These are phyloP conservation scores for Nannoperca australis DNA, from an alignment of 2,797 vertebrate species.

Conservation along the genomic window DNA sequence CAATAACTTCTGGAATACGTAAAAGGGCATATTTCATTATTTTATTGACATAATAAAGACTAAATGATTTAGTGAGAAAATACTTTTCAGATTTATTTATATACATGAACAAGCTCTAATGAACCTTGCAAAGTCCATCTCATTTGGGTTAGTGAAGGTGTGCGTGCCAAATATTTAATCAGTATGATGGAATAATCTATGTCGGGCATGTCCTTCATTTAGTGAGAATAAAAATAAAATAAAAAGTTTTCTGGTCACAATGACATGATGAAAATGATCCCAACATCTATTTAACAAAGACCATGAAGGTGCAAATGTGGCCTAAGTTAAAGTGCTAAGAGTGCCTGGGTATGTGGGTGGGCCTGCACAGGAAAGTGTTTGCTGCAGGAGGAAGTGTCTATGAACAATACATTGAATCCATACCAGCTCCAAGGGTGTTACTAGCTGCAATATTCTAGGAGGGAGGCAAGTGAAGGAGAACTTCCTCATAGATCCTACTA, in stretches of 20 bases:
- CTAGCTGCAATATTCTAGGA: not conserved
- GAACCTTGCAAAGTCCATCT: not conserved
- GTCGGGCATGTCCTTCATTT: no score
- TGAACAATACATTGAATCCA: slow-evolving; percentile 11
- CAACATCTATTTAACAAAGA: not conserved
- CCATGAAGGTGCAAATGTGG: not conserved
- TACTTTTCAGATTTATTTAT: not conserved
- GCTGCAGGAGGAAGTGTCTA: slow-evolving; percentile 24
- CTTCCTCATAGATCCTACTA: not conserved
- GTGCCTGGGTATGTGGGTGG: not conserved
- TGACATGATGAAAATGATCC: not conserved
- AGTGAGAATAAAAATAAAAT: not conserved
- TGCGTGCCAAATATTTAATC: not conserved
- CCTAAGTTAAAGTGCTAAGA: not conserved
- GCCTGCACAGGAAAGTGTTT: slow-evolving; percentile 10
- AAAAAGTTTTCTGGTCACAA: not conserved
- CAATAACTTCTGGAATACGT: not conserved
- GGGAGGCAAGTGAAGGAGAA: not conserved
- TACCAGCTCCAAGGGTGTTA: not conserved
- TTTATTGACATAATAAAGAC: not conserved
- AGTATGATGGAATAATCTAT: not conserved
- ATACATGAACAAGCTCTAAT: not conserved
- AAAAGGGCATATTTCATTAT: not conserved
- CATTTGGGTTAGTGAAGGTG: not conserved
- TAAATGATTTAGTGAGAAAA: not conserved